Base-by-base conservation (phyloP, 2,797 vertebrate genomes). In the Hippoglossus hippoglossus region DNA sequence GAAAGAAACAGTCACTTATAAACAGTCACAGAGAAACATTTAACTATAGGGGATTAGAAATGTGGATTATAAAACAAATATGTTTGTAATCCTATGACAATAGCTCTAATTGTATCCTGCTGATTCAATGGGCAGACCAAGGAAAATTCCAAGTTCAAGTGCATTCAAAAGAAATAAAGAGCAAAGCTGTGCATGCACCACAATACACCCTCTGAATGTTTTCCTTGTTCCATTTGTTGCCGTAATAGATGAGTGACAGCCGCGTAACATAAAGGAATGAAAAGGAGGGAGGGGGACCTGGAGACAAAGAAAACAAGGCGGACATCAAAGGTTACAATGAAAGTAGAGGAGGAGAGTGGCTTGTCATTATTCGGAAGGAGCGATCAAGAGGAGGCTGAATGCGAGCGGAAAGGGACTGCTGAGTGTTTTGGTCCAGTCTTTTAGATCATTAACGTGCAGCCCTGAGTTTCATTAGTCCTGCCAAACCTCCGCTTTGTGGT, bases 361-460 rank as follows among this genome's bases (percentile, higher is more conserved):
- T 83, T 22, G 85, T 84, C 87, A 87, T 91, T 90, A 87, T 88
- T 81, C 59, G 71, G 87, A 89, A 80, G 81, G 83, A 80, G 88
- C 84, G 78, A 90, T 91, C 66, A 81, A 84, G 83, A 85, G 81
- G 83, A 73, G 69, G 73, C 62, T 84, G 85, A 83, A 84, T 84
- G 87, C 26, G 25, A 73, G 83, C 81, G 85, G 84, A 87, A 87
- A 87, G 87, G 83, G 79, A 76, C 65, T 34, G 79, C 84, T 89
- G 81, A 91, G 87, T 91, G 90, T 91, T 92, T 91, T 80, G 89
- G 63, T 86, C 73, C 82, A 88, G 85, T 85, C 91, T 95, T 95
- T 97, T 96, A 96, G 96, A 97, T 96, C 95, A 95, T 96, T 97
- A 96, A 94, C 94, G 93, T 92, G 94, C 88, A 95, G 94, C 95